These are phyloP conservation scores for Anomalospiza imberbis DNA, from an alignment of 2,797 vertebrate species.

Conservation along the genomic window DNA sequence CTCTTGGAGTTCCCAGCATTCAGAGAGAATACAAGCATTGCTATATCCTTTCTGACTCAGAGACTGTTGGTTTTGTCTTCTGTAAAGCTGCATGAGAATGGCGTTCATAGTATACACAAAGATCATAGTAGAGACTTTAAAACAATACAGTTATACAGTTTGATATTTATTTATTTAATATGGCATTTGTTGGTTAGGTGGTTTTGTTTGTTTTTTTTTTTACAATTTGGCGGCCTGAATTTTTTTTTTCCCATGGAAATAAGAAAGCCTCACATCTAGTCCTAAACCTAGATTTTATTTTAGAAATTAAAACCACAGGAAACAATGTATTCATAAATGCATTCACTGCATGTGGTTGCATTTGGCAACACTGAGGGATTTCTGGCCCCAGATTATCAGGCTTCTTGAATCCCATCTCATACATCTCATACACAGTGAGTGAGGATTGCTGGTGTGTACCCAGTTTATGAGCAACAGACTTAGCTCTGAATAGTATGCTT, in stretches of 20 bases:
- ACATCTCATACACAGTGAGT: neutral
- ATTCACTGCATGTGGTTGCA: neutral
- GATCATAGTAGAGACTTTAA: neutral
- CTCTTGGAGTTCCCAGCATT: neutral
- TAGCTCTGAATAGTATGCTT: neutral
- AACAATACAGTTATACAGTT: neutral
- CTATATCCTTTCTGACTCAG: neutral
- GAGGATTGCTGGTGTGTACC: neutral
- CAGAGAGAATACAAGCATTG: neutral
- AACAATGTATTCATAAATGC: neutral
- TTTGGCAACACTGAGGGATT: neutral
- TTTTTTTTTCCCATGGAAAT: neutral
- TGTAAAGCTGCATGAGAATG: neutral
- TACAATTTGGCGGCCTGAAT: neutral
- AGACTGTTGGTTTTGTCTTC: neutral
- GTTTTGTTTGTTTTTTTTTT: neutral
- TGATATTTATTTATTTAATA: neutral
- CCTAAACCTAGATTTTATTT: neutral
- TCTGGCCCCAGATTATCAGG: neutral
- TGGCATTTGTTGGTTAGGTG: accelerated
- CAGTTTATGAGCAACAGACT: neutral
- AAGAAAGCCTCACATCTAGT: neutral
- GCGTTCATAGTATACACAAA: neutral
- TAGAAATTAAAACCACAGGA: neutral
- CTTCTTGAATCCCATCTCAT: neutral